Percentiles rank a stretch among this genome's conserved stretches.
Conservation (phyloP, 2,888 invertebrate genomes). For the Carterocephalus palaemon region DNA sequence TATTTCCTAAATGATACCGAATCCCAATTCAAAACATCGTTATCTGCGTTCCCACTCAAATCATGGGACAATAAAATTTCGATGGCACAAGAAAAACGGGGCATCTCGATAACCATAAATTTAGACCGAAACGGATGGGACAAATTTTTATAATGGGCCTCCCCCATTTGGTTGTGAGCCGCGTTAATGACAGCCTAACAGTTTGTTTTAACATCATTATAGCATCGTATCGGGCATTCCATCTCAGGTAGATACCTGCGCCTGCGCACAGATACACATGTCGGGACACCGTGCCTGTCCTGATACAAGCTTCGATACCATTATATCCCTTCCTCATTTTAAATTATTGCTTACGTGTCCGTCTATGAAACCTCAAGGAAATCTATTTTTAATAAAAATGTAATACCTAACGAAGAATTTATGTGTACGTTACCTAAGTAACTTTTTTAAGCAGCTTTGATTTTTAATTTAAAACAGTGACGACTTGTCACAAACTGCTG, state of each 20-base stretch:
- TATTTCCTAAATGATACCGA: constrained; percentile 56
- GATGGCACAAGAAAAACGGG: constrained; percentile 69
- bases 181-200: constrained; percentile 77
- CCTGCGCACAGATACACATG: constrained; percentile 49
- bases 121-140: constrained; percentile 76
- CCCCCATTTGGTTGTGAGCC: constrained; percentile 69
- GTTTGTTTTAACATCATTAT: constrained; percentile 80
- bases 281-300: constrained; percentile 40
- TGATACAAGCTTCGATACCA: constrained; percentile 49
- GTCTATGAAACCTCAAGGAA: neutral
- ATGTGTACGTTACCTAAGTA: too few species aligned
- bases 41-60: constrained; percentile 75
- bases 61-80: constrained; percentile 73
- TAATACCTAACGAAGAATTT: too few species aligned
- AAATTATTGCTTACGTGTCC: constrained; percentile 11
- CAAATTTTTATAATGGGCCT: constrained; percentile 78
- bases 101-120: constrained; percentile 76
- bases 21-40: constrained; percentile 67
- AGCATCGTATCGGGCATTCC: constrained; percentile 75
- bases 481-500: neutral
- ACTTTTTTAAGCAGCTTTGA: too few species aligned
- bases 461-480: too few species aligned
- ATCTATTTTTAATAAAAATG: neutral
- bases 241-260: constrained; percentile 62
- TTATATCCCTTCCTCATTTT: constrained; percentile 16